Evolutionary conservation across 1,140 invertebrate species (phyloP).

Genomic region (Macrostomum lignano): DNA sequence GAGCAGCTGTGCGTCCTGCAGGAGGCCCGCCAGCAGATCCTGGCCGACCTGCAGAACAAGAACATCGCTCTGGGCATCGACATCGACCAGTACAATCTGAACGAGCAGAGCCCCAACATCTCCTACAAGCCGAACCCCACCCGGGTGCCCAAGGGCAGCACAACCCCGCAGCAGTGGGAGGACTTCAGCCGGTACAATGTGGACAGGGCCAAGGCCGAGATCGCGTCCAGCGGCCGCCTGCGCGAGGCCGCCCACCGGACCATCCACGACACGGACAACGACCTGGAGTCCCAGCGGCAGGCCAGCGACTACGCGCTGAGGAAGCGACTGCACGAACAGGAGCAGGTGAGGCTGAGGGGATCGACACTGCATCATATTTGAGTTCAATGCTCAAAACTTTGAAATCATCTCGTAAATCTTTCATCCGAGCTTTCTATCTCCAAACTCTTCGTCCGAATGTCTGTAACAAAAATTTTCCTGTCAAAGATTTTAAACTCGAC

Average conservation of each 20-base stretch:
- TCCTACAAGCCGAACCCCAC: constrained; percentile 47
- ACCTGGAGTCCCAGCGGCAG: constrained; percentile 41
- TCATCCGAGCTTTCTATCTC: too few relatives aligned
- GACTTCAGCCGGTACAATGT: constrained; percentile 44
- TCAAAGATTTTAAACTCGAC: too few relatives aligned
- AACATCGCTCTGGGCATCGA: constrained; percentile 42
- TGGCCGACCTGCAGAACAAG: constrained; percentile 47
- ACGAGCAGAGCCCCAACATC: constrained; percentile 43
- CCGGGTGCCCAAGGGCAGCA: constrained; percentile 37
- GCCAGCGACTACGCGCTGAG: constrained; percentile 46
- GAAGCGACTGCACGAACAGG: constrained; percentile 48
- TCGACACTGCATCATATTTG: too few relatives aligned
- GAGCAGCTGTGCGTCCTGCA: constrained; percentile 51
- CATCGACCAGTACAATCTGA: constrained; percentile 36
- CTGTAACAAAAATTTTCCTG: too few relatives aligned
- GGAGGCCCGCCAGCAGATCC: constrained; percentile 43
- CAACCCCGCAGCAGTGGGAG: constrained; percentile 48
- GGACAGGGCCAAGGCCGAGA: constrained; percentile 41
- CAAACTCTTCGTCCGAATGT: too few relatives aligned
- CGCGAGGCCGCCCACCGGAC: constrained; percentile 41
- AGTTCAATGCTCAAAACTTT: too few relatives aligned
- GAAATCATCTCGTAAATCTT: too few relatives aligned
- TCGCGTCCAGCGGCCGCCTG: constrained; percentile 40
- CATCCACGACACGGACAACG: constrained; percentile 41
- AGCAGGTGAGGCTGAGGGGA: too few relatives aligned